Percentiles rank a stretch among this genome's conserved stretches.
These are phyloP conservation scores for Sinosuthora webbiana DNA, from an alignment of 2,113 vertebrate genomes.

Conservation along the genomic window DNA sequence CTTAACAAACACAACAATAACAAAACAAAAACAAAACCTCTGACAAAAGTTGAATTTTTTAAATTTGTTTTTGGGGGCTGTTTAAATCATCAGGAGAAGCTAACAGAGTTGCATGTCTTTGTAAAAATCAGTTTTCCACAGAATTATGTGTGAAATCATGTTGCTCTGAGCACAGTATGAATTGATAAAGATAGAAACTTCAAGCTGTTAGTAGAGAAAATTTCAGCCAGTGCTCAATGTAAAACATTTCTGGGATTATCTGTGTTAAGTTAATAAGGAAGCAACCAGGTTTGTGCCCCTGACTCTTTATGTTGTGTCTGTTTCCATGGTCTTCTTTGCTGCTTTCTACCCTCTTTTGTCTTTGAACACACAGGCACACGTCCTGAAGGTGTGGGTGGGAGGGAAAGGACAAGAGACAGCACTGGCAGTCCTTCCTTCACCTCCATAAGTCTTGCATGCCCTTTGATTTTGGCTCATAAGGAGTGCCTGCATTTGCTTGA, in stretches of 20 bases:
- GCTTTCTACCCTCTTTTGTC: background rate
- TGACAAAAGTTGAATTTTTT: background rate
- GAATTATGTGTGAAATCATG: background rate
- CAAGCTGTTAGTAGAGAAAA: background rate
- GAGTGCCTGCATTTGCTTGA: background rate
- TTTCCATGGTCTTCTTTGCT: background rate
- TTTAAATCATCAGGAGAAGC: background rate
- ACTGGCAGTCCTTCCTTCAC: background rate
- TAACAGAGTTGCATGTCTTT: background rate
- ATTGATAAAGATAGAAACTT: background rate
- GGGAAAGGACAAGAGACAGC: background rate
- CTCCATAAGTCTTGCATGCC: background rate
- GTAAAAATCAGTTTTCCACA: background rate
- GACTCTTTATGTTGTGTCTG: background rate
- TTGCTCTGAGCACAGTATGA: background rate
- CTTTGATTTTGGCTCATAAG: background rate
- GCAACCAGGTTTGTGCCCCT: background rate
- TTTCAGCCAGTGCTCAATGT: background rate
- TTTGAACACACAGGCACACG: accelerated
- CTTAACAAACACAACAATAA: background rate
- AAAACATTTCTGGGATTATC: background rate
- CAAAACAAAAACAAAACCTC: background rate
- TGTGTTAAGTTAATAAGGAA: background rate
- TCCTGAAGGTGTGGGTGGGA: background rate
- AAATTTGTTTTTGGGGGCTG: accelerated